Base-by-base conservation (phyloP, 2,888 invertebrate species). In the Thysanoteuthis rhombus region DNA sequence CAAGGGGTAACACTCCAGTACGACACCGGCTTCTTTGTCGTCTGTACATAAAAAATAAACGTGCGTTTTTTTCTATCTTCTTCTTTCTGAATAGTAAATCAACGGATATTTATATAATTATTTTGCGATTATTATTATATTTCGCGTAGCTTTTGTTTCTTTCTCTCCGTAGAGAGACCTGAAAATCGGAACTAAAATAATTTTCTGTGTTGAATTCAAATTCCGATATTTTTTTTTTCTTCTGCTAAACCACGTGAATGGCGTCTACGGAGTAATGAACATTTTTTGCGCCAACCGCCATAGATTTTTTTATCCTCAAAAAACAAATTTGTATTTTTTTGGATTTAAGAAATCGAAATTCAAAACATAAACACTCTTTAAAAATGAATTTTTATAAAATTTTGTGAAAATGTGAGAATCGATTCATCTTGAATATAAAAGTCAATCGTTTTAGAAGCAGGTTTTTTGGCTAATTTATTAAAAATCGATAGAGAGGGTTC, bases 21-120 rank as follows among this genome's bases (percentile, higher is more conserved):
- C 16, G n/a, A 75, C 75, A 75, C 75, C 75, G 75, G 75, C 75
- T 75, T 32, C 75, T 75, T 75, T 75, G 75, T 75, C 75, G 75
- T 75, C 75, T 75, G n/a, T 75, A 75, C 75, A 75, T 75, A 75
- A 75, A 75, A 75, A 75, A 75, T 75, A 75, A 75, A 75, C 75
- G 75, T 75, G 32, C 75, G 75, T 75, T 75, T 32, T 45, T 75
- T 75, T 75, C 32, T 58, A 6, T 75, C n/a, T 75, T 16, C 22
- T 75, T 12, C 16, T 75, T 75, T n/a, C 22, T 75, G 75, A 75
- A 75, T 75, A n/a, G 75, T n/a, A 75, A 75, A 75, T 75, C 75
- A 75, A 75, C 8, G 75, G n/a, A 75, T 75, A 75, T 75, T 75
- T n/a, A 75, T 75, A n/a, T 75, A 75, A 75, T 75, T 75, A 75